phyloP scores from a whole-genome alignment of 2,113 vertebrate genomes.

The Apodemus speciosus region DNA sequence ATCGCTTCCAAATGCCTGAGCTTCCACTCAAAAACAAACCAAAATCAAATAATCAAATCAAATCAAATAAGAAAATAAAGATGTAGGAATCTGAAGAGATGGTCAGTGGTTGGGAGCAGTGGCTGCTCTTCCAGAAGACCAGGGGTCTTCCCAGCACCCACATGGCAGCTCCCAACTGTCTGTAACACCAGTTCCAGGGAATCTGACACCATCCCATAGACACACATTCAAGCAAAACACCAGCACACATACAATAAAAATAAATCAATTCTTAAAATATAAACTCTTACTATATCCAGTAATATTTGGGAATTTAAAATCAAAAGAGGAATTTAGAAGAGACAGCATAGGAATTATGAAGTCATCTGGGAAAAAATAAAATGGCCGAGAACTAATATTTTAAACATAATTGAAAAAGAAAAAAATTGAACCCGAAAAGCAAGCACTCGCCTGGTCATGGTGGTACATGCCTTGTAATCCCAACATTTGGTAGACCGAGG shows the following conservation, averaged over 20 bases:
- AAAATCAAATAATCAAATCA: too few relatives aligned
- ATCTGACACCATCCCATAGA: too few relatives aligned
- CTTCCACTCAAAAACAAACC: background rate
- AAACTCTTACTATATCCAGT: background rate
- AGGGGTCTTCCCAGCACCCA: too few relatives aligned
- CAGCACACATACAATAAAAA: too few relatives aligned
- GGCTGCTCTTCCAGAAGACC: too few relatives aligned
- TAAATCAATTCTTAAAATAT: background rate
- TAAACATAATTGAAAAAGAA: background rate
- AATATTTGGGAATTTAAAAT: constrained; percentile 41
- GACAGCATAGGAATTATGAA: background rate
- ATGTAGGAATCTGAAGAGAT: too few relatives aligned
- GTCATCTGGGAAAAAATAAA: background rate
- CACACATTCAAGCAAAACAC: too few relatives aligned
- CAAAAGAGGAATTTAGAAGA: constrained; percentile 48
- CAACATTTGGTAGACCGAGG: background rate
- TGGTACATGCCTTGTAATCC: background rate
- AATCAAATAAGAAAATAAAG: too few relatives aligned
- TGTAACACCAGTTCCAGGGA: too few relatives aligned
- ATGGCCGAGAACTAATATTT: constrained; percentile 10
- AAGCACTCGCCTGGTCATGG: background rate
- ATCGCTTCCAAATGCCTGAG: constrained; percentile 7
- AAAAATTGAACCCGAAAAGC: background rate
- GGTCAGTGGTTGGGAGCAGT: too few relatives aligned
- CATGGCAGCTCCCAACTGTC: too few relatives aligned